Conservation (phyloP, 2,888 invertebrate genomes). For the Galeopsomyia nigrocyanea region DNA sequence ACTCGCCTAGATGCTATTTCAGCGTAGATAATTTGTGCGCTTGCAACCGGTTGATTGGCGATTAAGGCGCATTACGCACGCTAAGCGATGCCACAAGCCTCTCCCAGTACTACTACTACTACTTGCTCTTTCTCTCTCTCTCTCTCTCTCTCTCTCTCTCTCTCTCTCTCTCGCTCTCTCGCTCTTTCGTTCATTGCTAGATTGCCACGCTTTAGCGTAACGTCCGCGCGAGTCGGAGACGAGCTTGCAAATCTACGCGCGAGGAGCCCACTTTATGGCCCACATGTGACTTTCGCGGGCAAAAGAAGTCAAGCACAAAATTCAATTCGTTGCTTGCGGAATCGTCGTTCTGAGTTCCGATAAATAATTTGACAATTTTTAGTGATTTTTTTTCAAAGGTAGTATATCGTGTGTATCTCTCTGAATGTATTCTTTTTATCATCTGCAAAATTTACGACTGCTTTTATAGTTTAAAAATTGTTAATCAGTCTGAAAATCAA, state of each 20-base stretch:
- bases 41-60: conserved; percentile 53
- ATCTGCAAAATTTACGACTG: not conserved
- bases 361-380: too few relatives aligned
- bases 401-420: too few relatives aligned
- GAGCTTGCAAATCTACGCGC: conserved; percentile 26
- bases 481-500: too few relatives aligned
- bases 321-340: too few relatives aligned
- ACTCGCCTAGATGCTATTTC: conserved; percentile 24
- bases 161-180: conserved; percentile 10
- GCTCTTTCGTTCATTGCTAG: conserved; percentile 34
- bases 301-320: too few relatives aligned
- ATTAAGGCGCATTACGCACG: conserved; percentile 55
- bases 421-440: too few relatives aligned
- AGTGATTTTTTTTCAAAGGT: too few relatives aligned
- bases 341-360: too few relatives aligned
- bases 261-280: too few relatives aligned
- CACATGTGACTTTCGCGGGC: too few relatives aligned
- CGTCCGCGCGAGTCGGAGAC: not conserved
- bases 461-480: too few relatives aligned
- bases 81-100: conserved; percentile 49
- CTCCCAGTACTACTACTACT: conserved; percentile 40
- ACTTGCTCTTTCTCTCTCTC: conserved; percentile 17
- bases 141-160: not conserved
- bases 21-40: conserved; percentile 23
- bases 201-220: conserved; percentile 29